Evolutionary conservation across 2,888 invertebrate species (phyloP).

Genomic region (Drosophila mimica): DNA sequence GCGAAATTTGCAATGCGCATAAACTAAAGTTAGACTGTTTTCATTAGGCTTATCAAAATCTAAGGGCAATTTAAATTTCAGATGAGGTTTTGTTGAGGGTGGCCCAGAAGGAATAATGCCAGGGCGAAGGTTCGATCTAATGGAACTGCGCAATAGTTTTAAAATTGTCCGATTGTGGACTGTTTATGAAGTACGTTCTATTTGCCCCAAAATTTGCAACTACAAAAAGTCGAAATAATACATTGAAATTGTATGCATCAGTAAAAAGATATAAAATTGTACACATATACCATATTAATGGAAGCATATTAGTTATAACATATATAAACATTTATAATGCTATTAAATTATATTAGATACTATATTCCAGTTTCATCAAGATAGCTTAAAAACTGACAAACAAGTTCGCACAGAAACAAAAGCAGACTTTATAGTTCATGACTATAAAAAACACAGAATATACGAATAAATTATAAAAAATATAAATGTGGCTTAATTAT

Average conservation of each 20-base stretch:
- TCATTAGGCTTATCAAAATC: constrained; percentile 44
- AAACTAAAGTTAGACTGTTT: constrained; percentile 43
- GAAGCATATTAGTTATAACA: not conserved
- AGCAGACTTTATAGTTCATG: not conserved
- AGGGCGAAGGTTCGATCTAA: constrained; percentile 11
- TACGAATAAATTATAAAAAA: not conserved
- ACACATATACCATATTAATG: not conserved
- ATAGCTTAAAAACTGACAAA: not conserved
- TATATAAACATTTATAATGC: too few relatives aligned
- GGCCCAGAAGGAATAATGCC: constrained; percentile 3
- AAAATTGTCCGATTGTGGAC: constrained; percentile 11
- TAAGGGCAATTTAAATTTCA: constrained; percentile 64
- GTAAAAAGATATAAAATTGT: not conserved
- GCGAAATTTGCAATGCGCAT: constrained; percentile 73
- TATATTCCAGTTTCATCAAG: not conserved
- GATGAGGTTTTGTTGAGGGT: constrained; percentile 33
- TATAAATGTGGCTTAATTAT: not conserved
- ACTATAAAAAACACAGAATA: not conserved
- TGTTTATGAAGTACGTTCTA: constrained; percentile 10
- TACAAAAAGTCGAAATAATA: not conserved
- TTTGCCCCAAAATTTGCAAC: not conserved
- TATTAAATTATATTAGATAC: not conserved
- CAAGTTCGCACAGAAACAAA: not conserved
- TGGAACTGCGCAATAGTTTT: constrained; percentile 30
- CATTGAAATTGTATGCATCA: not conserved